Evolutionary conservation across 1,140 invertebrate genomes (phyloP).

Genomic region (Drosophila watanabei): DNA sequence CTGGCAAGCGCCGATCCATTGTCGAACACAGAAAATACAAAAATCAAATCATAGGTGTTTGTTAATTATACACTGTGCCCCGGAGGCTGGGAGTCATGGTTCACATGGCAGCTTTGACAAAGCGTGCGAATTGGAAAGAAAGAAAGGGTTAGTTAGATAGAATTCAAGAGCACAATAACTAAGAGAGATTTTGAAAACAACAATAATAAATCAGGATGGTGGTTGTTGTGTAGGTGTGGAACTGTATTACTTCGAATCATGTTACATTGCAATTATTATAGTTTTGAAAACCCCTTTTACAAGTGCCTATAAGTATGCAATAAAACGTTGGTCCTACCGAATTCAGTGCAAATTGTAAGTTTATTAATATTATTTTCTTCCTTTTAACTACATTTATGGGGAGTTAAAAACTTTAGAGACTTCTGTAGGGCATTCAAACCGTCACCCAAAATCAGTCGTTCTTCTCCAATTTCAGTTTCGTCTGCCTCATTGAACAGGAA

Average conservation of each 20-base stretch:
- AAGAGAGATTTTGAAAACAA: background rate
- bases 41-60: slow-evolving; percentile 78
- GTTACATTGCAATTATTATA: too few species aligned
- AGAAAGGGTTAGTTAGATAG: background rate
- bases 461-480: slow-evolving; percentile 42
- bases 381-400: background rate
- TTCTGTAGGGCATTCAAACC: slow-evolving; percentile 11
- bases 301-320: too few species aligned
- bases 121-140: slow-evolving; percentile 10
- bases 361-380: too few species aligned
- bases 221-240: too few species aligned
- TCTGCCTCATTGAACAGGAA: slow-evolving; percentile 50
- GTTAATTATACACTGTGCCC: slow-evolving; percentile 55
- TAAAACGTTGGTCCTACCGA: too few species aligned
- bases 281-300: too few species aligned
- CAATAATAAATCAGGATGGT: background rate
- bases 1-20: slow-evolving; percentile 45
- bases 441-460: background rate
- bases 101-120: slow-evolving; percentile 9
- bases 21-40: slow-evolving; percentile 63
- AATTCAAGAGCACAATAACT: background rate
- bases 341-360: too few species aligned
- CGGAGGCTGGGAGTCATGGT: slow-evolving; percentile 33
- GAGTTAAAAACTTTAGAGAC: background rate
- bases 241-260: too few species aligned